phyloP scores from a whole-genome alignment of 2,113 vertebrate genomes.

The Stictonetta naevosa region DNA sequence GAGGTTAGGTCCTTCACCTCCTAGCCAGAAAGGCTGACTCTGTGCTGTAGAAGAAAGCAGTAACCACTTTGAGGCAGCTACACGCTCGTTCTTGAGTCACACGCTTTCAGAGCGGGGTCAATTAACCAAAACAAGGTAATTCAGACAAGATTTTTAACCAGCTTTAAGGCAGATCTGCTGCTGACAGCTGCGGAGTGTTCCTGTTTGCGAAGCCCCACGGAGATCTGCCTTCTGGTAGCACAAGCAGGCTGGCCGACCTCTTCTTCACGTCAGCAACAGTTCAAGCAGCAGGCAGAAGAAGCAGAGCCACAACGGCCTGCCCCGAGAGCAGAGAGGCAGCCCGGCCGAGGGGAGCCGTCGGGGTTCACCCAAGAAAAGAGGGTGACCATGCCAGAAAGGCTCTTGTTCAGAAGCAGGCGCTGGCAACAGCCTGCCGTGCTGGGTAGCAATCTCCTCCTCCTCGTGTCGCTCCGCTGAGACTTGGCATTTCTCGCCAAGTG shows the following conservation, averaged over 20 bases:
- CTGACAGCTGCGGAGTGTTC: not conserved
- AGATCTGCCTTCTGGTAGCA: conserved; percentile 7
- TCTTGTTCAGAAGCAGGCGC: not conserved
- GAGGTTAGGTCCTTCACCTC: not conserved
- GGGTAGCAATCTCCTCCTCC: not conserved
- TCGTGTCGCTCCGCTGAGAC: not conserved
- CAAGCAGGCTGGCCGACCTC: not conserved
- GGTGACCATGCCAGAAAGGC: not conserved
- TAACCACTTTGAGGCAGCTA: not conserved
- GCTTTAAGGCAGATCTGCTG: not conserved
- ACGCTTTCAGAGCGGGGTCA: fast-evolving
- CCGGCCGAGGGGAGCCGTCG: not conserved
- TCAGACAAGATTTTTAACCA: not conserved
- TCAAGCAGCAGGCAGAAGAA: not conserved
- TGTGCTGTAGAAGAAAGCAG: not conserved
- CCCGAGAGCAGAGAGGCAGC: not conserved
- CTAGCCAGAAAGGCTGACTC: not conserved
- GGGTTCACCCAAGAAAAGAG: not conserved
- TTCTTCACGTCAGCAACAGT: not conserved
- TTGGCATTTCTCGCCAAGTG: not conserved
- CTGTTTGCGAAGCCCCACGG: not conserved
- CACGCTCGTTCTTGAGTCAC: not conserved
- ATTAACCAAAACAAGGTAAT: not conserved
- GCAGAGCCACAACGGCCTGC: not conserved
- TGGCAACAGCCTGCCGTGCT: not conserved